phyloP scores from a whole-genome alignment of 1,140 invertebrate genomes.

The Apolygus lucorum region DNA sequence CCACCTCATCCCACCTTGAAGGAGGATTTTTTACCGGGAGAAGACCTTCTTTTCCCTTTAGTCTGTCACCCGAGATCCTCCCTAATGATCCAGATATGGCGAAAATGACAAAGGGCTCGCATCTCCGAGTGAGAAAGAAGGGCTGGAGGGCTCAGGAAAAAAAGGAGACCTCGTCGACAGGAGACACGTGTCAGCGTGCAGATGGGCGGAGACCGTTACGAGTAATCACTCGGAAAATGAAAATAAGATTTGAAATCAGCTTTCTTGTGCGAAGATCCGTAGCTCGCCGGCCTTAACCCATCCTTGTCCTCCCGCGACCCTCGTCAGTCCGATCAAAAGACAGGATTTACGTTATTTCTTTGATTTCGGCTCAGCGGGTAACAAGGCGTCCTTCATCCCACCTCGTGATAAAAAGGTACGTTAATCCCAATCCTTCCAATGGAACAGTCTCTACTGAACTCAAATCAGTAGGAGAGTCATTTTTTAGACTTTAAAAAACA shows the following conservation, averaged over 20 bases:
- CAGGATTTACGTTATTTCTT: no score
- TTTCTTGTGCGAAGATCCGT: no score
- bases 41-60: no score
- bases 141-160: not conserved
- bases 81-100: not conserved
- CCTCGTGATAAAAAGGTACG: no score
- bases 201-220: not conserved
- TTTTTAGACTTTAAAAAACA: no score
- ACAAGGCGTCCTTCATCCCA: no score
- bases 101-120: not conserved
- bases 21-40: not conserved
- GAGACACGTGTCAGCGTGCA: not conserved
- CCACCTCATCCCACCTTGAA: slow-evolving; percentile 10
- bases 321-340: no score
- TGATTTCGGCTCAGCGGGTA: no score
- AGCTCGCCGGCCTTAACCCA: not conserved
- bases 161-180: not conserved
- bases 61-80: not conserved
- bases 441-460: no score
- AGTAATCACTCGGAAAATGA: not conserved
- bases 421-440: no score
- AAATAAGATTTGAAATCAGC: not conserved
- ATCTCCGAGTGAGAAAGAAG: not conserved
- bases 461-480: no score
- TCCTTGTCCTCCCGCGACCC: no score